A percentile compares a stretch with the other conserved stretches of the same genome.
phyloP scores from a whole-genome alignment of 2,888 invertebrate genomes.

The Halictus quadricinctus region DNA sequence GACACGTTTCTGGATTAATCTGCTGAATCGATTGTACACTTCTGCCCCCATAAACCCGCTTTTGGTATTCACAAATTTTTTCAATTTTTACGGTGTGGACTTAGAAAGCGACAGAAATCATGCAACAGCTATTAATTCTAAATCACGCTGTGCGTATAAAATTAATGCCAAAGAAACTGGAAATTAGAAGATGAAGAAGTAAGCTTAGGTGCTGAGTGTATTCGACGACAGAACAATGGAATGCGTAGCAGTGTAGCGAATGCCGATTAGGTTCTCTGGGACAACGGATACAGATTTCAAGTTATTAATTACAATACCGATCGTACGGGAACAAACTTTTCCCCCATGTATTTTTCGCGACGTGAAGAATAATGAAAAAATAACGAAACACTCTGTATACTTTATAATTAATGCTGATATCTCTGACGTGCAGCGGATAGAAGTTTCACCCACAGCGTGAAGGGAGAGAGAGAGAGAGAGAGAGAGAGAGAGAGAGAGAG shows the following conservation, averaged over 20 bases:
- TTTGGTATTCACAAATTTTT: background rate
- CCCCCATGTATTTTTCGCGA: background rate
- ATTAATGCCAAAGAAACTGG: too few species aligned
- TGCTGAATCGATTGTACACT: background rate
- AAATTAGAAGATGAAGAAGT: too few species aligned
- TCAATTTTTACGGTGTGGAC: background rate
- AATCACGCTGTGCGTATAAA: too few species aligned
- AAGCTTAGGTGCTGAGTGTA: background rate
- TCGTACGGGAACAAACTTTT: background rate
- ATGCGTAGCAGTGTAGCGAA: background rate
- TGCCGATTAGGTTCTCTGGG: background rate
- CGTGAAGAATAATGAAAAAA: background rate
- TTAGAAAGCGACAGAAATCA: too few species aligned
- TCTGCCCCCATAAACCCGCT: background rate
- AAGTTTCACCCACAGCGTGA: slow-evolving; percentile 1
- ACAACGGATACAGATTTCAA: background rate
- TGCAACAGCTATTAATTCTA: too few species aligned
- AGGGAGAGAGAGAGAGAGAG: background rate
- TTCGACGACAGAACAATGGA: background rate
- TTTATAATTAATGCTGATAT: slow-evolving; percentile 30
- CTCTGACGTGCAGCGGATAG: slow-evolving; percentile 14
- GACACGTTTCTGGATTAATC: background rate
- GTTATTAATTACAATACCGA: background rate
- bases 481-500: background rate
- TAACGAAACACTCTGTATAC: background rate